Evolutionary conservation across 1,140 invertebrate genomes (phyloP), one percentile per base, ranked within the genome.

Genomic region (Chlorops oryzae): DNA sequence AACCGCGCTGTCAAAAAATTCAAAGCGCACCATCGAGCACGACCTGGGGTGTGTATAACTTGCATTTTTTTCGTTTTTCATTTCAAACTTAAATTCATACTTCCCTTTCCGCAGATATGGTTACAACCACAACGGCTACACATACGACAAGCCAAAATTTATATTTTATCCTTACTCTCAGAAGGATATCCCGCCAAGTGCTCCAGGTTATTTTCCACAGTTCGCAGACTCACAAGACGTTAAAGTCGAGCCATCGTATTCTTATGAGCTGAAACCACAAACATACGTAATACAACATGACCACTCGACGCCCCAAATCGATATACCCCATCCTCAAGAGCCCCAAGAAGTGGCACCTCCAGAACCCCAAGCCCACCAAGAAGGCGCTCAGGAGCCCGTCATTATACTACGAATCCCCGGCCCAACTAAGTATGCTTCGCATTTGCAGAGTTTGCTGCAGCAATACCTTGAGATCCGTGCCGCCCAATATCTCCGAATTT

Each of bases 101-200:
- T n/a, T n/a, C n/a, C n/a, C n/a, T n/a, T n/a, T n/a, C n/a, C n/a
- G 3, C 50, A 72, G 69, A 2, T 72, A 72, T 55, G 69, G 69
- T 38, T 43, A 42, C 17, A 32, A 47, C 12, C 63, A 71, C 12
- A 56, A 56, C 43, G 65, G 65, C 12, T 71, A 69, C 32, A 56
- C 69, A 13, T 72, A 71, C 40, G 57, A 57, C 5, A 61, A 63
- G 24, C 69, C 69, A 37, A 72, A 67, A 46, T 71, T 65, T 37
- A 65, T 64, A 61, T 67, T 72, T 40, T 71, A 71, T 45, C 69
- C 69, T 0, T 71, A 72, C 54, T 72, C 69, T 0, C 68, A 71
- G 45, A 59, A 70, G 1, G 59, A 70, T 32, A 65, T 72, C 25
- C 58, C 62, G 13, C 52, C 52, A 17, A 55, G 56, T 10, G 54